Evolutionary conservation across 1,140 invertebrate species (phyloP), one percentile per base, ranked within the genome.

Genomic region (Campodea augens): DNA sequence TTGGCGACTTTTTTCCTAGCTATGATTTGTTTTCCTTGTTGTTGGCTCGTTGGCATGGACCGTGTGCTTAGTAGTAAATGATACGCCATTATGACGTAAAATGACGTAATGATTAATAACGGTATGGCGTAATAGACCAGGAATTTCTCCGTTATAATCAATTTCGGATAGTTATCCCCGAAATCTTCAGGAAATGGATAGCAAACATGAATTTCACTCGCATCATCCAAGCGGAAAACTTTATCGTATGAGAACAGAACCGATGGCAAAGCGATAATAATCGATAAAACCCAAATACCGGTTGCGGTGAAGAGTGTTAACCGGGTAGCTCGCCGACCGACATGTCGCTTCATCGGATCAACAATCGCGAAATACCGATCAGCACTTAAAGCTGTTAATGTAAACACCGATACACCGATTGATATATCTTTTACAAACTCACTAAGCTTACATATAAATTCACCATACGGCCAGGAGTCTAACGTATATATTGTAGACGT

Each of bases 371-470:
- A 79, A 56, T 81, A 89, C 29, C 89, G 71, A 59, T 95, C 89
- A 4, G 77, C 83, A 25, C 86, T 88, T 1, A 95, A 65, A 0
- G 86, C 87, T 0, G 85, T 90, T 38, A 95, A 63, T 0, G 88
- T 93, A 59, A 93, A 92, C 3, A 93, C 85, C 0, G 87, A 91
- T 0, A 95, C 87, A 0, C 87, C 88, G 38, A 91, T 81, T n/a
- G 83, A 90, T 46, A 92, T 70, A 55, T 91, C 86, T 57, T 89
- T 88, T n/a, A 81, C 74, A 46, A 76, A 86, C 61, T 91, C 86
- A 1, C 78, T 82, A 2, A 82, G 62, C 53, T 79, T 82, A 59
- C 85, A 90, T 0, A 85, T 63, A 4, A 72, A 49, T 22, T 71
- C 61, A 5, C 83, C 83, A 60, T 77, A 88, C 0, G 82, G 84